A percentile compares a stretch with the other conserved stretches of the same genome.
Evolutionary conservation across 2,113 vertebrate genomes (phyloP).

Genomic region (Gopherus flavomarginatus): DNA sequence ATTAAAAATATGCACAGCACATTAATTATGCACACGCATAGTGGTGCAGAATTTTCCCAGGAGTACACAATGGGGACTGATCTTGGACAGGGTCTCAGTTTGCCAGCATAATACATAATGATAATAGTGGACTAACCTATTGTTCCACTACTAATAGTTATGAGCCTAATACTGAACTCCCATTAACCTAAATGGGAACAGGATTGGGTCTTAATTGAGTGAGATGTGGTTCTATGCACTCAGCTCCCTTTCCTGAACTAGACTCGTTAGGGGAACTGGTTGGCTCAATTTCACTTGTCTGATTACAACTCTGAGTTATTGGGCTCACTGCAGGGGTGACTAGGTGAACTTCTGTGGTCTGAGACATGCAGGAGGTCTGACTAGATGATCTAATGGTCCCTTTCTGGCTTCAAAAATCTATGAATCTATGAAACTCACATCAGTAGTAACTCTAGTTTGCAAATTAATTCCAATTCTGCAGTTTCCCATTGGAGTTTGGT

Average conservation of each 20-base stretch:
- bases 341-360: background rate
- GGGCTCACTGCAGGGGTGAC: background rate
- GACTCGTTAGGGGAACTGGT: background rate
- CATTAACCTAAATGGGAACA: background rate
- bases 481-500: too few species aligned
- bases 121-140: too few species aligned
- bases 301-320: background rate
- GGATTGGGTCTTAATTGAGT: background rate
- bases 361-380: background rate
- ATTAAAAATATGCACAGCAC: too few species aligned
- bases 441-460: too few species aligned
- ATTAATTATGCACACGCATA: too few species aligned
- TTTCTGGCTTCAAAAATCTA: background rate
- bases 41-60: too few species aligned
- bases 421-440: background rate
- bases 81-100: background rate
- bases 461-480: too few species aligned
- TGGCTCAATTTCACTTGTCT: background rate
- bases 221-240: background rate
- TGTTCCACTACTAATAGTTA: too few species aligned
- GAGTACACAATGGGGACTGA: too few species aligned
- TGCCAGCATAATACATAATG: too few species aligned
- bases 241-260: background rate
- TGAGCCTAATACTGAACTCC: background rate
- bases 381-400: rapidly evolving